These are phyloP conservation scores for Caerostris darwini DNA, from an alignment of 1,140 invertebrate species.

Conservation along the genomic window DNA sequence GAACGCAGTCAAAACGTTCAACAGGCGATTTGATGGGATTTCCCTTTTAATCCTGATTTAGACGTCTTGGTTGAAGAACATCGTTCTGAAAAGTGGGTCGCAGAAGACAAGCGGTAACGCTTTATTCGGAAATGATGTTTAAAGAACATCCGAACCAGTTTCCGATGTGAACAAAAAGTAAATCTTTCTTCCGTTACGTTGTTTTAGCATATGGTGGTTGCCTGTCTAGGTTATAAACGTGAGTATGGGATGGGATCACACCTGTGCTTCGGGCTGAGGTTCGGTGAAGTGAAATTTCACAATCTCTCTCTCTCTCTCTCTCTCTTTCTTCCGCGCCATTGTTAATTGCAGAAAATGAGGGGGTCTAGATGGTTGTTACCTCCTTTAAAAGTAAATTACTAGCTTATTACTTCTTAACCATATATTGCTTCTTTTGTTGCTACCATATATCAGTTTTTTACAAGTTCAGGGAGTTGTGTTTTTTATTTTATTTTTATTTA, in stretches of 20 bases:
- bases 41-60: constrained; percentile 10
- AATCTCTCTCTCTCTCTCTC: neutral
- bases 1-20: neutral
- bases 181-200: neutral
- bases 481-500: no score
- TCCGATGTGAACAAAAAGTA: neutral
- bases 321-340: neutral
- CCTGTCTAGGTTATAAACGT: constrained; percentile 65
- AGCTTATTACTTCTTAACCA: no score
- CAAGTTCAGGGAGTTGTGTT: no score
- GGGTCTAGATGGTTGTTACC: neutral
- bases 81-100: neutral
- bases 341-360: no score
- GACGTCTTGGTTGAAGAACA: neutral
- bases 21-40: neutral
- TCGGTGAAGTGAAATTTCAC: neutral
- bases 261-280: constrained; percentile 49
- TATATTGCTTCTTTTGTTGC: no score
- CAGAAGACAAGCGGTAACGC: neutral
- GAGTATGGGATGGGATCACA: constrained; percentile 26
- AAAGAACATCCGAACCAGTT: constrained; percentile 51
- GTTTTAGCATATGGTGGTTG: neutral
- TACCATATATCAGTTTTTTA: no score
- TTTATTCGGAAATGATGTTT: constrained; percentile 63
- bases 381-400: neutral